Conservation (phyloP, 2,797 vertebrate genomes). For the Sebastes vulpes region DNA sequence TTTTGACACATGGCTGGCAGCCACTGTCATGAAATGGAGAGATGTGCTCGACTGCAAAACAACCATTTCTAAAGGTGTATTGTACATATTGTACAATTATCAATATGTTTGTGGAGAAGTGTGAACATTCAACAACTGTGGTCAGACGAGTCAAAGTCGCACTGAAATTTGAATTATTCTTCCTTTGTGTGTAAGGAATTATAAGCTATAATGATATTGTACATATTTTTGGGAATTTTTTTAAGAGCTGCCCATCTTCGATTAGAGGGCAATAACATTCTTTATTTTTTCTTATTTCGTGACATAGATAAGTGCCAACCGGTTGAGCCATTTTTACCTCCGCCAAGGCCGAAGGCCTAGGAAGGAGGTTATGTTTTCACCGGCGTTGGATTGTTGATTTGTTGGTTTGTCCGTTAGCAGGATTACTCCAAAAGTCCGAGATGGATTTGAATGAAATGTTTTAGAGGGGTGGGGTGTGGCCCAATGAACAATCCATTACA, state of each 20-base stretch:
- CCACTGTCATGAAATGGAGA: conserved; percentile 48
- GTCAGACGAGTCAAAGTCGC: neutral
- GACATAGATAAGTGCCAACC: no score
- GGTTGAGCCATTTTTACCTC: no score
- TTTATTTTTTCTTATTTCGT: no score
- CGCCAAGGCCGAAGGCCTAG: no score
- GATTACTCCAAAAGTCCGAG: no score
- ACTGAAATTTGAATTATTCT: neutral
- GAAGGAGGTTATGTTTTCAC: no score
- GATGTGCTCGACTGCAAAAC: neutral
- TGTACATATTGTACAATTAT: neutral
- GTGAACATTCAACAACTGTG: neutral
- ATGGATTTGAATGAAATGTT: no score
- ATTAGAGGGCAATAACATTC: no score
- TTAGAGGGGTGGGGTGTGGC: no score
- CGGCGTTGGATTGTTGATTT: no score
- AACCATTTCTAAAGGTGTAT: neutral
- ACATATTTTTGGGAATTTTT: neutral
- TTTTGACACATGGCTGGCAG: conserved; percentile 52
- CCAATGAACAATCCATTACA: no score
- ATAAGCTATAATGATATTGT: neutral
- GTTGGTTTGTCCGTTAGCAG: no score
- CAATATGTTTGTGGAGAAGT: neutral
- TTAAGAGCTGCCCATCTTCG: neutral
- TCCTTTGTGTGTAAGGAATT: neutral